Conservation (phyloP, 2,797 vertebrate genomes). For the Fistularia tabacaria region DNA sequence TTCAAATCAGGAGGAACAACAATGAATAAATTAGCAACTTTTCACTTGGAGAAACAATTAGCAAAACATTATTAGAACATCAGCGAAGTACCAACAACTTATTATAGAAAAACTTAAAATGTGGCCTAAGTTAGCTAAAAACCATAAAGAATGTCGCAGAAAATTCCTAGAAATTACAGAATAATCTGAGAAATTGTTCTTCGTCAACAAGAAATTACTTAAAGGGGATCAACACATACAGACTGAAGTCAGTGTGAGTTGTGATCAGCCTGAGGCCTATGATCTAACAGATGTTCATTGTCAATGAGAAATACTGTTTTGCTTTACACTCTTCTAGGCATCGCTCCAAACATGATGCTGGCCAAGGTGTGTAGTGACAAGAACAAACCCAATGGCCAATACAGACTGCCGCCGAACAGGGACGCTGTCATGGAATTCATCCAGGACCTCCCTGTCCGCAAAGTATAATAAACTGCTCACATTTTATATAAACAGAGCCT, state of each 20-base stretch:
- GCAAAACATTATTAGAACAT: too few species aligned
- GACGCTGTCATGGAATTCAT: constrained; percentile 88
- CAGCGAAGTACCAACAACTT: too few species aligned
- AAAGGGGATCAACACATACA: background rate
- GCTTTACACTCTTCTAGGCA: constrained; percentile 75
- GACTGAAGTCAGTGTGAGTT: background rate
- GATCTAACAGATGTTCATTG: constrained; percentile 13
- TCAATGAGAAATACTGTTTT: too few species aligned
- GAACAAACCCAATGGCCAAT: constrained; percentile 97
- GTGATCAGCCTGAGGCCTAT: constrained; percentile 4
- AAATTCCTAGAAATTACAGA: too few species aligned
- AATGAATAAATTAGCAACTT: too few species aligned
- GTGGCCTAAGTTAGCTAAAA: too few species aligned
- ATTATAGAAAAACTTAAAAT: too few species aligned
- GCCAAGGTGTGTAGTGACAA: constrained; percentile 97
- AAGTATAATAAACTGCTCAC: constrained; percentile 72
- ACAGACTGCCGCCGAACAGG: constrained; percentile 78
- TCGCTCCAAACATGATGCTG: constrained; percentile 94
- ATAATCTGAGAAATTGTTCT: too few species aligned
- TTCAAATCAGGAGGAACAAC: too few species aligned
- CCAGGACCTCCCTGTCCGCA: constrained; percentile 89
- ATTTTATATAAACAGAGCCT: constrained; percentile 14
- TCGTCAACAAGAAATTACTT: background rate
- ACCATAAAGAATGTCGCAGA: too few species aligned
- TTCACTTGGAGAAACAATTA: too few species aligned